Percentiles rank a stretch among this genome's conserved stretches.
Evolutionary conservation across 2,888 invertebrate species (phyloP).

Genomic region (Andricus quercusramuli): DNA sequence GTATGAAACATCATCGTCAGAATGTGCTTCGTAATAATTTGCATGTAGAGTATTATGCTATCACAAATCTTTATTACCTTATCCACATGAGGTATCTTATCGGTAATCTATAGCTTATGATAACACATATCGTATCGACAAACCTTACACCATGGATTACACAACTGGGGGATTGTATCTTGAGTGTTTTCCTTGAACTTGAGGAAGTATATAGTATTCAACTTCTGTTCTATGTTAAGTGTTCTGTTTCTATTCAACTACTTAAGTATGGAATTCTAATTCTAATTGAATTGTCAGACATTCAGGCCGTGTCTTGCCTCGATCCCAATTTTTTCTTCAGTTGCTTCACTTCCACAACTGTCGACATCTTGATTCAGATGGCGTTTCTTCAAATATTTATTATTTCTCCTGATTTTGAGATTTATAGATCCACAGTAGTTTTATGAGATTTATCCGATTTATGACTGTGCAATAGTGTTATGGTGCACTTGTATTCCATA

Average conservation of each 20-base stretch:
- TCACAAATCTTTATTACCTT: conserved; percentile 19
- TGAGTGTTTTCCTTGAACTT: conserved; percentile 11
- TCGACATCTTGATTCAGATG: no score
- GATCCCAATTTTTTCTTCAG: background rate
- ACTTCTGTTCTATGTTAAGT: background rate
- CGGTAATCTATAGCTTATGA: conserved; percentile 24
- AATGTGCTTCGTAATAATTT: conserved; percentile 31
- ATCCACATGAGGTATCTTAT: conserved; percentile 18
- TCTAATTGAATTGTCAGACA: background rate
- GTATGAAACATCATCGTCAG: conserved; percentile 12
- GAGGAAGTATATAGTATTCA: background rate
- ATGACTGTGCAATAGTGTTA: no score
- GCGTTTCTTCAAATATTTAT: no score
- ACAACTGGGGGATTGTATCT: conserved; percentile 10
- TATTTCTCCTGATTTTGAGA: no score
- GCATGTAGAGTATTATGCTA: conserved; percentile 1
- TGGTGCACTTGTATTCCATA: no score
- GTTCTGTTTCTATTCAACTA: background rate
- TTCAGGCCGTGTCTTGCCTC: background rate
- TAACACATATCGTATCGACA: conserved; percentile 10
- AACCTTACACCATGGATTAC: conserved; percentile 16
- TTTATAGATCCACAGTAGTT: no score
- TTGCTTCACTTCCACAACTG: background rate
- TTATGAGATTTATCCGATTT: no score
- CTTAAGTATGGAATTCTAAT: background rate